Evolutionary conservation across 2,888 invertebrate genomes (phyloP), one percentile per base, ranked within the genome.

Genomic region (Scotopteryx bipunctaria): DNA sequence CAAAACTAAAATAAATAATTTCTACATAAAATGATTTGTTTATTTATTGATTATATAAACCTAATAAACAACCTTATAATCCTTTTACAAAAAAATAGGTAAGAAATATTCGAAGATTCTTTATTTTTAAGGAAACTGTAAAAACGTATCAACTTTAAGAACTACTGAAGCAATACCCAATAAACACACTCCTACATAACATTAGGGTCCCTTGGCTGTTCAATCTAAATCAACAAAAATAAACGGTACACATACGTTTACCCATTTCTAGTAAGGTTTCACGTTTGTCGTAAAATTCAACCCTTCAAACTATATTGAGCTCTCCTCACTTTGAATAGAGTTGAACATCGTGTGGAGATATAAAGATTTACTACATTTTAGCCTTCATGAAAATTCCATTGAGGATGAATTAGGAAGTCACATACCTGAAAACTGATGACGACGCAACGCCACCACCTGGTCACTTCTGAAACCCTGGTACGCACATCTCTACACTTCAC

Each of bases 361-460:
- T 0, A 15, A 5, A 15, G 9, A 5, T 16, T 48, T 54, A 55
- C 21, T 54, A 25, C 49, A 40, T 31, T 55, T 46, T 47, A 5
- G 17, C 29, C 11, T 19, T 3, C n/a, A 13, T 16, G n/a, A 5
- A 23, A 41, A 27, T 36, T 55, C 38, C 55, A 60, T 63, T 60
- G 49, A 55, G 57, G 36, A 56, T 55, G 51, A 60, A 58, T 60
- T 58, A 57, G 53, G 42, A 60, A 56, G 48, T 59, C 50, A 42
- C 55, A 51, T 55, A 61, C 63, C 63, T 63, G 55, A 15, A 52
- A 32, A 36, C 38, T 40, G 33, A 55, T 11, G 31, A 43, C 27
- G 16, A 40, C 25, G 36, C 33, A 37, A 17, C 49, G 32, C 35
- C 16, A 27, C 31, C 25, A 32, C 19, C 43, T 50, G n/a, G 25